phyloP scores from a whole-genome alignment of 2,888 invertebrate species.

The Alitta virens region DNA sequence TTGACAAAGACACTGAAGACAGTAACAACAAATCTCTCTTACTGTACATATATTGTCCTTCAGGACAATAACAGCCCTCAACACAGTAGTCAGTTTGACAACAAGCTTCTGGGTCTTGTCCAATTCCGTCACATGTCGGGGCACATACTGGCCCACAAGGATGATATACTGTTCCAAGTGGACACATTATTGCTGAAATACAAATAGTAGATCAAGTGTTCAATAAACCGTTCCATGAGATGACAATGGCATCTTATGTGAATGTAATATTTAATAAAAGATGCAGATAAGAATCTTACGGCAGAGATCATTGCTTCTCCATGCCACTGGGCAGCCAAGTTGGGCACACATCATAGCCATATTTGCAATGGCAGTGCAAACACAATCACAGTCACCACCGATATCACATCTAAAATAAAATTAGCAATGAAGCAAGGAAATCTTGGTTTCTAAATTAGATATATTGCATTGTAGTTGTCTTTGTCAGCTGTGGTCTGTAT shows the following conservation, averaged over 20 bases:
- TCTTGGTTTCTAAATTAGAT: too few relatives aligned
- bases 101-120: constrained; percentile 26
- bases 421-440: too few relatives aligned
- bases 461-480: too few relatives aligned
- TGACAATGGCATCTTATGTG: too few relatives aligned
- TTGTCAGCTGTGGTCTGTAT: too few relatives aligned
- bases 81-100: constrained; percentile 37
- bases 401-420: constrained; percentile 68
- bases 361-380: constrained; percentile 82
- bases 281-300: constrained; percentile 69
- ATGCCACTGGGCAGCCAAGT: constrained; percentile 73
- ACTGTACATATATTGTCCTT: constrained; percentile 34
- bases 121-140: constrained; percentile 64
- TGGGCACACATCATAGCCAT: constrained; percentile 80
- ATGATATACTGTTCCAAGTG: constrained; percentile 75
- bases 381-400: constrained; percentile 85
- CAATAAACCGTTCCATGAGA: too few relatives aligned
- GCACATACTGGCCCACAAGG: constrained; percentile 82
- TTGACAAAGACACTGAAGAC: too few relatives aligned
- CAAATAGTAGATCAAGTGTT: too few relatives aligned
- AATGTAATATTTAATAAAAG: too few relatives aligned
- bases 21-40: too few relatives aligned
- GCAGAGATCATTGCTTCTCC: constrained; percentile 78
- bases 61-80: constrained; percentile 49
- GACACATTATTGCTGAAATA: constrained; percentile 80